Percentiles rank a stretch among this genome's conserved stretches.
Evolutionary conservation across 2,113 vertebrate species (phyloP).

Genomic region (Etia nguti): DNA sequence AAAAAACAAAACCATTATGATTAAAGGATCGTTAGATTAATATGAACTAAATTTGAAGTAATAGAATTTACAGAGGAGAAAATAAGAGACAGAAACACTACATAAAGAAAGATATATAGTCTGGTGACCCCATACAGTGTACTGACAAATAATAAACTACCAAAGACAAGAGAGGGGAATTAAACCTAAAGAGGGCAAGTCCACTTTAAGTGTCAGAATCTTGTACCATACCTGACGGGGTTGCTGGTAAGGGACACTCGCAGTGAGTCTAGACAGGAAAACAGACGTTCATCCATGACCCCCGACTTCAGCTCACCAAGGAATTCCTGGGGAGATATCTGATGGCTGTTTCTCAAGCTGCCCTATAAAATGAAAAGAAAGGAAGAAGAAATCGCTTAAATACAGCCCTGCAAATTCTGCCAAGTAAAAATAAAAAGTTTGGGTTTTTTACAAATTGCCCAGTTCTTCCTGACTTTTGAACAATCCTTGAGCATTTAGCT

Average conservation of each 20-base stretch:
- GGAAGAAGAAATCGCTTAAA: background rate
- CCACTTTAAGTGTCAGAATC: background rate
- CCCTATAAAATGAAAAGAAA: constrained; percentile 71
- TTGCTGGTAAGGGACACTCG: constrained; percentile 95
- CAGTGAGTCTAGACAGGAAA: constrained; percentile 88
- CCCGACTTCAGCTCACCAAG: constrained; percentile 88
- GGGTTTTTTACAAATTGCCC: background rate
- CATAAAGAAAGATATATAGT: background rate
- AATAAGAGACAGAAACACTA: background rate
- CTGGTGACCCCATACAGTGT: background rate
- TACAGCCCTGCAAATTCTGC: background rate
- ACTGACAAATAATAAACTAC: background rate
- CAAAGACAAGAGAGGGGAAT: background rate
- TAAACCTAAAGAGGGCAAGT: background rate
- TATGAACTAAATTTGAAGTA: background rate
- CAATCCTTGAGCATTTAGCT: background rate
- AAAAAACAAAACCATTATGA: background rate
- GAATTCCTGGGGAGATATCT: constrained; percentile 92
- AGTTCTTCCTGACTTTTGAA: background rate
- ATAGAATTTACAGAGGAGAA: background rate
- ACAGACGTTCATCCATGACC: constrained; percentile 84
- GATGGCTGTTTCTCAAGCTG: constrained; percentile 82
- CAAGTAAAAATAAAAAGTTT: background rate
- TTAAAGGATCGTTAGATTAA: background rate
- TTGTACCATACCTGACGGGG: constrained; percentile 87